Base-by-base conservation (phyloP, 2,113 vertebrate genomes). In the Tautogolabrus adspersus region DNA sequence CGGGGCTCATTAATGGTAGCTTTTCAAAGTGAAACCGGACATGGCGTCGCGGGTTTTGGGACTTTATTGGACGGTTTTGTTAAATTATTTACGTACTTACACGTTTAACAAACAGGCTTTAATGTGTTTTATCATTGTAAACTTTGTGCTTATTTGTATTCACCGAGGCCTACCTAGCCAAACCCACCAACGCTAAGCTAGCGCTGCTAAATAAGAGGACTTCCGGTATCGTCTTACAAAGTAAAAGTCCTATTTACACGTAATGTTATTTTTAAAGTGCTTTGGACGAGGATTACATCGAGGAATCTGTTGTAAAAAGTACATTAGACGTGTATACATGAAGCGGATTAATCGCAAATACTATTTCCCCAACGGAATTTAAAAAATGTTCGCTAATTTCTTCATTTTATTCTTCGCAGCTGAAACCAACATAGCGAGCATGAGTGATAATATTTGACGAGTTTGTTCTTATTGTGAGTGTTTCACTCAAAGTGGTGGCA, bases 141-240 rank as follows among this genome's bases (percentile, higher is more conserved):
- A 93, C 90, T 93, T 94, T 93, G 72, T 87, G 83, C 80, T 91
- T 85, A 83, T 89, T 86, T 85, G 82, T 89, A 83, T 93, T 93
- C 76, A 90, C 87, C 82, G 89, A 91, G 94, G 94, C 94, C 94
- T 94, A 92, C 87, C 85, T 68, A 89, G 87, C 86, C 86, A 85
- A 89, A 71, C 88, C 86, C 84, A 72, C 81, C 42, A 5, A 13
- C 18, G 72, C 70, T 1, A 1, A 81, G 74, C 37, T 59, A 54
- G 26, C 75, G 1, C 18, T 16, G 3, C 1, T 5, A 6, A 3
- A 40, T 15, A 2, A 0, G 0, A 0, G 0, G 0, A 21, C 57
- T 81, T 91, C 91, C 89, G 87, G 75, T 83, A n/a, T 63, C 57
- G 5, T 1, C 13, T 26, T 74, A 64, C 73, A 91, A 77, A 88